These are phyloP conservation scores for Piprites chloris DNA, from an alignment of 2,113 vertebrate species.

Conservation along the genomic window DNA sequence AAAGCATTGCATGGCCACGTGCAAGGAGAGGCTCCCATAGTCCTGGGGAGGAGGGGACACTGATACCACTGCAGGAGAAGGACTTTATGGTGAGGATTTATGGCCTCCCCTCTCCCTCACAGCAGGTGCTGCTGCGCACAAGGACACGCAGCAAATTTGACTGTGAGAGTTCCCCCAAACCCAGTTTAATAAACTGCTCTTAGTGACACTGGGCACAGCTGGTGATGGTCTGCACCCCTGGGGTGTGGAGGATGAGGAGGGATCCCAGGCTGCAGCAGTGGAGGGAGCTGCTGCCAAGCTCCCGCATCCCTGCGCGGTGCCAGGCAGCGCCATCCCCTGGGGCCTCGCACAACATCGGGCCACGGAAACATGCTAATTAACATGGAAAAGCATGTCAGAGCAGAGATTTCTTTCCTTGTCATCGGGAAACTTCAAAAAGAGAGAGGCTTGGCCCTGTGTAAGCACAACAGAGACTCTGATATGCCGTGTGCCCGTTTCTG, in stretches of 20 bases:
- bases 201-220: neutral
- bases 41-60: too few relatives aligned
- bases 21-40: neutral
- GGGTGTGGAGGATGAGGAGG: neutral
- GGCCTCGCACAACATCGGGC: neutral
- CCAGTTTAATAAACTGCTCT: neutral
- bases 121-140: rapidly evolving
- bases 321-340: neutral
- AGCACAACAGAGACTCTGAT: neutral
- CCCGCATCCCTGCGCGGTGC: rapidly evolving
- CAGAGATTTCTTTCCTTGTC: neutral
- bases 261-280: neutral
- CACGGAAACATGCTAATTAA: neutral
- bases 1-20: rapidly evolving
- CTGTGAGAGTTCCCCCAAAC: neutral
- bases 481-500: rapidly evolving
- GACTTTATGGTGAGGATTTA: neutral
- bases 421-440: neutral
- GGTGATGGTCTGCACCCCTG: too few relatives aligned
- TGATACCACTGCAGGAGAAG: neutral
- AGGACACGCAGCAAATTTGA: neutral
- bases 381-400: neutral
- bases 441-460: neutral
- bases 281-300: neutral
- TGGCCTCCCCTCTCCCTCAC: neutral